Evolutionary conservation across 1,140 invertebrate genomes (phyloP), one percentile per base, ranked within the genome.

Genomic region (Meteorus sp.): DNA sequence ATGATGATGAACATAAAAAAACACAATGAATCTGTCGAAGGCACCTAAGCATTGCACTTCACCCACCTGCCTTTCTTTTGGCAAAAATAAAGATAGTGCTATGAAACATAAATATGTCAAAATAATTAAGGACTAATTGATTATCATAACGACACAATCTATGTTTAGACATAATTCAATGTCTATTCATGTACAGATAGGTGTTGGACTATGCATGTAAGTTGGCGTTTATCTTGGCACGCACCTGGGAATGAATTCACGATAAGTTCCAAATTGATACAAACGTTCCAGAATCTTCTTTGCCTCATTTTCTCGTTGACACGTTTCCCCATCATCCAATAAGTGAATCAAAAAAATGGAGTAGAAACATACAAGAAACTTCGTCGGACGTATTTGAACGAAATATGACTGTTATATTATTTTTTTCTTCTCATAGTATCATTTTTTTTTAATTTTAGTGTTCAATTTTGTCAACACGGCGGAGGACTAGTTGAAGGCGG

Each of bases 401-500:
- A n/a, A 15, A 5, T 31, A 31, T 31, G 8, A 27, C 7, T 41
- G 22, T 33, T 25, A 23, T 7, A 35, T 17, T 44, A 17, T 41
- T 3, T 31, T 20, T 23, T 17, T 39, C 35, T 7, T 7, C 35
- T 7, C 4, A 29, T 8, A 31, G 6, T 31, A n/a, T n/a, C n/a
- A n/a, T 31, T 31, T 31, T 48, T 45, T 20, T 23, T 45, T 45
- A 45, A 9, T 45, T 45, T 45, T 25, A 11, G 19, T 39, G 17
- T 13, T 9, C 7, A 44, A 22, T 20, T 44, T 13, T 64, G 72
- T 77, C 74, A 77, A 76, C 71, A 77, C 33, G 72, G 69, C 60
- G 74, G 66, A 56, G 71, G 70, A 59, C 65, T 72, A 17, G 76
- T 68, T 39, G 72, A 61, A 54, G 75, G 65, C 44, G 67, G 67